Base-by-base conservation (phyloP, 1,140 invertebrate species). In the Campoletis sonorensis region DNA sequence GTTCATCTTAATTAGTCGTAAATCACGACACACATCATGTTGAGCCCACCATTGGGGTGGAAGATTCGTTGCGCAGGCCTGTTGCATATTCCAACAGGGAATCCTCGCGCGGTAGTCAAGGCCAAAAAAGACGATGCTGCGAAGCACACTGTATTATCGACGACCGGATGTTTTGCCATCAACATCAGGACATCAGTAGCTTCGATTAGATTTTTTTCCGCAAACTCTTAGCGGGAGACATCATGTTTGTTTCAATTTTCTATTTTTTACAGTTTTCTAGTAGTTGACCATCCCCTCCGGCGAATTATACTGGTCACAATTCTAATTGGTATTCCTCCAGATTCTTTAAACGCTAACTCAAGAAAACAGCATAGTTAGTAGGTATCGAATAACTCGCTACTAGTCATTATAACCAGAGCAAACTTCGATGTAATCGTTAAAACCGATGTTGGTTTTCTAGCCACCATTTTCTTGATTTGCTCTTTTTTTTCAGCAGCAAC, bases 1-100 rank as follows among this genome's bases (percentile, higher is more conserved):
- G 78, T 79, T 82, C 27, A 82, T 33, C 71, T 80, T 80, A 76
- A 82, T 82, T 82, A 82, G 78, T 76, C 72, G 64, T 82, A 82
- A 82, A 82, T 82, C 78, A 80, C 64, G 26, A 49, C 37, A 70
- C n/a, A 1, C 45, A 37, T 68, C 45, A 54, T 13, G 26, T 45
- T 71, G 30, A 51, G 23, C 40, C n/a, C n/a, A n/a, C n/a, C 37
- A 54, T 77, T 26, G 61, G 18, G 61, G 23, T 64, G 58, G 58
- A n/a, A 64, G 23, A 64, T 15, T n/a, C 11, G 16, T 64, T 11
- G 11, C 23, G 58, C 58, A 64, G n/a, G n/a, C 23, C 61, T 23
- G 58, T 23, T 61, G 58, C 61, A 64, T 27, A 64, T 26, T 64
- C 23, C 1, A 64, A 11, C 13, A 27, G 61, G 23, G 27, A 58